Base-by-base conservation (phyloP, 2,888 invertebrate genomes). In the Steinernema scapterisci region DNA sequence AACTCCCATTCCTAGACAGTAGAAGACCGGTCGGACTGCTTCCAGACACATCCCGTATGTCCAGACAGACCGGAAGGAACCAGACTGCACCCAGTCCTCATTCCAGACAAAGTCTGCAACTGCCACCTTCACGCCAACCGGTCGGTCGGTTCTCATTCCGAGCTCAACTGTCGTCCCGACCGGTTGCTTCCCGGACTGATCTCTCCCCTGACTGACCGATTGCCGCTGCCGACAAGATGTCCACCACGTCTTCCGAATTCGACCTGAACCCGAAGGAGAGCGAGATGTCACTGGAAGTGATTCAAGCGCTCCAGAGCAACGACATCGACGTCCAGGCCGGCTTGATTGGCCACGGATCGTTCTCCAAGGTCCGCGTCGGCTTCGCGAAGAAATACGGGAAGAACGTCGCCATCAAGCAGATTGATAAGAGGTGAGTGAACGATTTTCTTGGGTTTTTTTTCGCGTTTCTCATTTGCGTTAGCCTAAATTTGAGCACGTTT, bases 381-480 rank as follows among this genome's bases (percentile, higher is more conserved):
- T 75, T 25, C 63, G 46, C 48, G 23, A 31, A 70, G 27, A 56
- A 27, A n/a, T 45, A 72, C 44, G 48, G 51, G 6, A 44, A 44
- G 13, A 16, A 45, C 19, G 79, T 80, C 23, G 81, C 81, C 46
- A 56, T 81, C 27, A 81, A 81, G 63, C 73, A 79, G 48, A 82
- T 81, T 45, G 80, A 82, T 73, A 31, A 51, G 0, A 56, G 81
- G 75, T 75, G 71, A 25, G n/a, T 23, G 21, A 19, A n/a, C n/a
- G n/a, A n/a, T n/a, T n/a, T n/a, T n/a, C n/a, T n/a, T 38, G 3
- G 6, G 27, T 19, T 16, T 44, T 21, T 6, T 3, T 52, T 46
- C 5, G 5, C 5, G 51, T 70, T 9, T 21, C 19, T 72, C 11
- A n/a, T n/a, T n/a, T n/a, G n/a, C n/a, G n/a, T n/a, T n/a, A n/a